Evolutionary conservation across 2,113 vertebrate genomes (phyloP).

Genomic region (Tyrannus savana): DNA sequence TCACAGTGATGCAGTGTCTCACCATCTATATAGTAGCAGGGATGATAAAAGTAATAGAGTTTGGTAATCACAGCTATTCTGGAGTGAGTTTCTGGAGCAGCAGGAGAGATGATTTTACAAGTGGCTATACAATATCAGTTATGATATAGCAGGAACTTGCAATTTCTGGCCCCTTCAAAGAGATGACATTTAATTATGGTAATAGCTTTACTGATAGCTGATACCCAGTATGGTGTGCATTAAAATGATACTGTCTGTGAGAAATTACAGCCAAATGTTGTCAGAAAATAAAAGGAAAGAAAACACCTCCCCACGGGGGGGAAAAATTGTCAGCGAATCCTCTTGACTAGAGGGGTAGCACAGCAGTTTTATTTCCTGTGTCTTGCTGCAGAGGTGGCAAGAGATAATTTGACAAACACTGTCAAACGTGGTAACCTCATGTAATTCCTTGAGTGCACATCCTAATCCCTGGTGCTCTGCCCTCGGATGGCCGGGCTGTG

Average conservation of each 20-base stretch:
- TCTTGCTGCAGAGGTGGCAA: neutral
- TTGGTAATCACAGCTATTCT: slow-evolving; percentile 41
- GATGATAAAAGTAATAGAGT: neutral
- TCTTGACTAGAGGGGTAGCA: neutral
- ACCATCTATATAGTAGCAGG: neutral
- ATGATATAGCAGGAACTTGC: slow-evolving; percentile 62
- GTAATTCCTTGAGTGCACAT: slow-evolving; percentile 46
- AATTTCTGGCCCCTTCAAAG: slow-evolving; percentile 55
- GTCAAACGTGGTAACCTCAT: slow-evolving; percentile 28
- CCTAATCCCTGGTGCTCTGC: slow-evolving; percentile 51
- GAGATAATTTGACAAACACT: slow-evolving; percentile 46
- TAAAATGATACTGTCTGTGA: slow-evolving; percentile 56
- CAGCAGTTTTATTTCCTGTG: neutral
- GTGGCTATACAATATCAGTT: slow-evolving; percentile 63
- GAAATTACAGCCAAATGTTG: slow-evolving; percentile 39
- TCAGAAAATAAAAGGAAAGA: slow-evolving; percentile 45
- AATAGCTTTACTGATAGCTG: slow-evolving; percentile 65
- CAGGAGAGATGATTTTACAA: slow-evolving; percentile 69
- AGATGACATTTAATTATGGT: slow-evolving; percentile 75
- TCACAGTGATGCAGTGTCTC: neutral
- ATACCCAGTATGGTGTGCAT: slow-evolving; percentile 56
- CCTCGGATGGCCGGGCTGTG: slow-evolving; percentile 11
- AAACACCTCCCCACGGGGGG: neutral
- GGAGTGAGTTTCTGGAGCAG: slow-evolving; percentile 59
- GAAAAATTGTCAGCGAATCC: neutral